Percentiles rank a stretch among this genome's conserved stretches.
Conservation (phyloP, 1,140 invertebrate species). For the Lithobius niger region DNA sequence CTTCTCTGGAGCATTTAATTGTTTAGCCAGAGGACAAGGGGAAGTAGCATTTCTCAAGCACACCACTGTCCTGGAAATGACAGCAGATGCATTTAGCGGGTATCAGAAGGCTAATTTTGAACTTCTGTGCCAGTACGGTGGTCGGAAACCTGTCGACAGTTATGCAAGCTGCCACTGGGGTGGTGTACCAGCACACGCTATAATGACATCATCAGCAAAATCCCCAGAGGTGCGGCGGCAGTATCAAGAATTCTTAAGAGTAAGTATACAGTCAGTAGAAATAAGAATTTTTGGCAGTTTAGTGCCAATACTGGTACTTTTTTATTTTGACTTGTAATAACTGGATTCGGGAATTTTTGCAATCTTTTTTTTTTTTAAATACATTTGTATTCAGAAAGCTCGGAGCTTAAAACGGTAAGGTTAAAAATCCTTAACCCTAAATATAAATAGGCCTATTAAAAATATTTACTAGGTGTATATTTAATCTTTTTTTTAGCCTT, state of each 20-base stretch:
- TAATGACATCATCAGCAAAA: constrained; percentile 71
- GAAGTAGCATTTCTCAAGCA: constrained; percentile 89
- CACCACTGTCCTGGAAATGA: constrained; percentile 52
- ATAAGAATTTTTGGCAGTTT: too few relatives aligned
- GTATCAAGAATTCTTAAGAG: constrained; percentile 37
- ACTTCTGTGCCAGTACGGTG: constrained; percentile 71
- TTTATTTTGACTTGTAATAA: too few relatives aligned
- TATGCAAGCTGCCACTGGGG: constrained; percentile 40
- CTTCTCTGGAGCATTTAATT: constrained; percentile 72
- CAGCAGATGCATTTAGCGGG: not conserved
- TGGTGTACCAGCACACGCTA: constrained; percentile 63
- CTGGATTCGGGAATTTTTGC: too few relatives aligned
- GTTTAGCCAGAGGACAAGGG: constrained; percentile 59
- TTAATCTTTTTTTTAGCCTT: too few relatives aligned
- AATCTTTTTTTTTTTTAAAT: too few relatives aligned
- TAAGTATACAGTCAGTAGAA: too few relatives aligned
- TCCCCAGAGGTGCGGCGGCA: constrained; percentile 40
- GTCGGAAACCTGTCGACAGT: constrained; percentile 16
- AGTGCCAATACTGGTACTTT: too few relatives aligned
- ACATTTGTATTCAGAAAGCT: too few relatives aligned
- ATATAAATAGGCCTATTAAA: too few relatives aligned
- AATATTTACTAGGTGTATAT: too few relatives aligned
- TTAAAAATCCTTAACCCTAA: too few relatives aligned
- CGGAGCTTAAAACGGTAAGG: too few relatives aligned
- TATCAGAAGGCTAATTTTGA: constrained; percentile 45